Evolutionary conservation across 1,140 invertebrate species (phyloP), one percentile per base, ranked within the genome.

Genomic region (Sitobion miscanthi): DNA sequence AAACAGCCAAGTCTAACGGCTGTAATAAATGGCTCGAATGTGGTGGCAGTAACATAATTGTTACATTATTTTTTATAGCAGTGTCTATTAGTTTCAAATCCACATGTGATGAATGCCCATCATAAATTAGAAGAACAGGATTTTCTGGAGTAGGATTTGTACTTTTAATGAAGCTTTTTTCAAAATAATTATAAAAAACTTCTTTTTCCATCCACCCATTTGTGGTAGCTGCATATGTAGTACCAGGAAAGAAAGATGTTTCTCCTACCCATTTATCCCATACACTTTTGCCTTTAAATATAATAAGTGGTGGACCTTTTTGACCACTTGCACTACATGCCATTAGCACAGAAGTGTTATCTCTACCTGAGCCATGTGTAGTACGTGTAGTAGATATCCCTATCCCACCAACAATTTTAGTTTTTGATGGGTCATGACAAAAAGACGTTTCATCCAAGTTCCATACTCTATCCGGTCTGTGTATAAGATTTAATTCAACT

Each of bases 201-300:
- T 94, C 62, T 45, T 94, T 94, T 93, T 95, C 94, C 94, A 95
- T 95, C 95, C 95, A 95, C 20, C 95, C 94, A 91, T 95, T 95
- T 91, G 91, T 93, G 7, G 94, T 95, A 25, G 94, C 94, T 69
- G 94, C 94, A 94, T 95, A 95, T 25, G 94, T 94, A 14, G 94
- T 95, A 30, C 94, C 94, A 69, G 94, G 94, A 94, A 93, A 95
- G 62, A 94, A 93, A 21, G 57, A 92, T 30, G 14, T 88, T 54
- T 94, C 87, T 49, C 93, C 77, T 30, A 94, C 62, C 94, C 94
- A 94, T 89, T 94, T 62, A 94, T 95, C 94, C 94, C 94, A 95
- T 14, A 95, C 92, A 93, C 94, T 94, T 91, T 94, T 94, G 2
- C 94, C 94, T 90, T 94, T 94, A 93, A 94, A 94, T 57, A 94